Conservation (phyloP, 2,113 vertebrate genomes). For the Cheirogaleus medius region DNA sequence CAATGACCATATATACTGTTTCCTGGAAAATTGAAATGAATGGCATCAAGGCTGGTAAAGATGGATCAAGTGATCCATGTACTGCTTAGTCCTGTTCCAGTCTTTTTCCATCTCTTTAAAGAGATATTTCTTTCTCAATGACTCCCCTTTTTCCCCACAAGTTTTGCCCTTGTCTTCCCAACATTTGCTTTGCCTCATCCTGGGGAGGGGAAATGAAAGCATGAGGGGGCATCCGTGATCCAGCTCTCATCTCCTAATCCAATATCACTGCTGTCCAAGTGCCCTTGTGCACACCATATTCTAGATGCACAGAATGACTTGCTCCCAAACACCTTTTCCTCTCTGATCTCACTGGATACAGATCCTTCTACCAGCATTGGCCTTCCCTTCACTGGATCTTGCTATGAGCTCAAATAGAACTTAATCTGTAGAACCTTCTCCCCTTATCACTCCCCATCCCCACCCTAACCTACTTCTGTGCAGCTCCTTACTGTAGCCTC, state of each 20-base stretch:
- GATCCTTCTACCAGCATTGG: neutral
- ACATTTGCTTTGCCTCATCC: neutral
- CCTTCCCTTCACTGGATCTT: neutral
- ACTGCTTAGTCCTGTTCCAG: neutral
- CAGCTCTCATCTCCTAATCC: neutral
- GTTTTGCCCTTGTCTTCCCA: neutral
- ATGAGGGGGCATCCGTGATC: neutral
- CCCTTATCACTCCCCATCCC: neutral
- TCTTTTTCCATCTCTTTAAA: neutral
- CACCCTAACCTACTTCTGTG: neutral
- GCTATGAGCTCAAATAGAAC: neutral
- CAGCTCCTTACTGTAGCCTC: neutral
- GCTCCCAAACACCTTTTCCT: neutral
- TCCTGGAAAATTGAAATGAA: constrained; percentile 9
- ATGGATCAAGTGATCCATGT: neutral
- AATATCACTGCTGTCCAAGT: too few species aligned
- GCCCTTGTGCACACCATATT: neutral
- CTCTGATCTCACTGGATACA: neutral
- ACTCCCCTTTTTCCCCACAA: neutral
- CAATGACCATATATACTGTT: neutral
- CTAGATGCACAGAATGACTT: neutral
- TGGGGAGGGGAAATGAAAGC: neutral
- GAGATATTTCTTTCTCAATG: neutral
- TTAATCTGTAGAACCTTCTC: neutral
- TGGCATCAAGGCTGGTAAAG: neutral